phyloP scores from a whole-genome alignment of 2,797 vertebrate genomes.

The Scleropages formosus region DNA sequence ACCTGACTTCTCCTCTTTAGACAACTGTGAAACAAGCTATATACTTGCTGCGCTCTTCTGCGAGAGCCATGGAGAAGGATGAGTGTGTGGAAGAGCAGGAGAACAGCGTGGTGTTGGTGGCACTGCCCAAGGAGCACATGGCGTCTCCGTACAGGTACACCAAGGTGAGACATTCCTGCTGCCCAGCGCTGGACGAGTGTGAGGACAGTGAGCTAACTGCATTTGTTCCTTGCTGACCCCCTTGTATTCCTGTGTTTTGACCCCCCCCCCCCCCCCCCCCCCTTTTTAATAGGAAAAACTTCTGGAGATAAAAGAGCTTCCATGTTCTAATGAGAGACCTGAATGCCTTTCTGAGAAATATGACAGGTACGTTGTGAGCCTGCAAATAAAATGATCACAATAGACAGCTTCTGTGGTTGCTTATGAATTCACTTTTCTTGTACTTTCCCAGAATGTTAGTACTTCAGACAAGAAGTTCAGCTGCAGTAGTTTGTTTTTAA shows the following conservation, averaged over 20 bases:
- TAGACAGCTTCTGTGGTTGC: too few species aligned
- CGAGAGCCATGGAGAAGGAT: constrained; percentile 83
- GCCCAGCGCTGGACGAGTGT: neutral
- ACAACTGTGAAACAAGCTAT: constrained; percentile 36
- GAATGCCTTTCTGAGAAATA: constrained; percentile 94
- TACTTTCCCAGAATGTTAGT: neutral
- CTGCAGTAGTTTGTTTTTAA: neutral
- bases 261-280: too few species aligned
- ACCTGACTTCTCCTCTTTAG: neutral
- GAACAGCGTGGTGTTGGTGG: constrained; percentile 68
- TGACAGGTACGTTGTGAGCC: constrained; percentile 98
- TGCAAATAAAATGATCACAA: constrained; percentile 20
- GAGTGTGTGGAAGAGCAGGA: constrained; percentile 68
- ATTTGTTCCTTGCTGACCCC: neutral
- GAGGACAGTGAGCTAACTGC: neutral
- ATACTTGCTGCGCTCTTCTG: constrained; percentile 41
- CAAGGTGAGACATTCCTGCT: constrained; percentile 72
- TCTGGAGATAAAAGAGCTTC: constrained; percentile 90
- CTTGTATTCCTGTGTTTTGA: too few species aligned
- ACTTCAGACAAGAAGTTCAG: neutral
- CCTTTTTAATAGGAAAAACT: constrained; percentile 80
- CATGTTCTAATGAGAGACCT: constrained; percentile 89
- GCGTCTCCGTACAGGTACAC: constrained; percentile 81
- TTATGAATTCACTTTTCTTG: neutral
- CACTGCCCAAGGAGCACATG: constrained; percentile 53